A percentile compares a stretch with the other conserved stretches of the same genome.
Conservation (phyloP, 2,113 vertebrate species). For the Neodon shergylaensis region DNA sequence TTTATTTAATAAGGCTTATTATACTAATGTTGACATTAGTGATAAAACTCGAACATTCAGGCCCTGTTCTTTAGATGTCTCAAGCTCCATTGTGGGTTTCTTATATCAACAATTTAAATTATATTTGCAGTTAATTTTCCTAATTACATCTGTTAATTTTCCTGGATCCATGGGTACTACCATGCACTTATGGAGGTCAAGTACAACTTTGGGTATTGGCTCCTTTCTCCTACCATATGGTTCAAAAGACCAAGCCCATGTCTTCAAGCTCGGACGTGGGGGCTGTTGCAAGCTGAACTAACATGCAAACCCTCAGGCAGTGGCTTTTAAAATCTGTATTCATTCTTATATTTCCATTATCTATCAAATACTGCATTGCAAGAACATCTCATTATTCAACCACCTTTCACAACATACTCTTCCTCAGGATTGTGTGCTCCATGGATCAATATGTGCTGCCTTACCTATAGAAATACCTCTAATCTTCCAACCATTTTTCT, state of each 20-base stretch:
- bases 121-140: background rate
- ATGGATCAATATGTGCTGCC: background rate
- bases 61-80: background rate
- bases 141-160: background rate
- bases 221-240: too few relatives aligned
- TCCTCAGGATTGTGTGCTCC: background rate
- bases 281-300: background rate
- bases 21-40: background rate
- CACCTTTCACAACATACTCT: background rate
- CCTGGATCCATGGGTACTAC: too few relatives aligned
- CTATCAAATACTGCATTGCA: too few relatives aligned
- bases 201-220: background rate
- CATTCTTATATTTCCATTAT: background rate
- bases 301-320: background rate
- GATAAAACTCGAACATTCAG: background rate
- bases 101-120: background rate
- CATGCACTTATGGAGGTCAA: too few relatives aligned
- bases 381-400: background rate
- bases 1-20: conserved; percentile 34
- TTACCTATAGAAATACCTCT: background rate
- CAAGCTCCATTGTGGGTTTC: background rate
- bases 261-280: too few relatives aligned
- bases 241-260: background rate
- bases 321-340: background rate
- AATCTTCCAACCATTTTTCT: background rate